phyloP scores from a whole-genome alignment of 2,888 invertebrate species.

The Tenthredo notha region DNA sequence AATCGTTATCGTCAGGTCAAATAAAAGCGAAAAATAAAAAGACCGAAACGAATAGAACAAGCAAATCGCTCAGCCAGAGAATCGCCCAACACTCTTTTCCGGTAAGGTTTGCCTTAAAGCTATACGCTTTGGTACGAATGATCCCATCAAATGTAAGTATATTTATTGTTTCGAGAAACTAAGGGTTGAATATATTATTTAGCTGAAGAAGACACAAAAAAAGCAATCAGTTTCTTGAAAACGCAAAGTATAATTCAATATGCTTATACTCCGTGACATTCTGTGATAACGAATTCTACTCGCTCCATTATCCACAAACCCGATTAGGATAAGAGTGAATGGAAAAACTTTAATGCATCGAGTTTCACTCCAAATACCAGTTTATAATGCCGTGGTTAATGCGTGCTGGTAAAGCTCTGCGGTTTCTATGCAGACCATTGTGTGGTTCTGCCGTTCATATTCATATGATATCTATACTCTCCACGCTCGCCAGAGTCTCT shows the following conservation, averaged over 20 bases:
- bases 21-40: background rate
- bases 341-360: constrained; percentile 72
- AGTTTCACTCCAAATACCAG: constrained; percentile 58
- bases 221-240: constrained; percentile 65
- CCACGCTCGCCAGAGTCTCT: no score
- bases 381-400: constrained; percentile 45
- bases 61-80: background rate
- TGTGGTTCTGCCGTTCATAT: background rate
- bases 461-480: background rate
- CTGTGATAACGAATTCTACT: constrained; percentile 77
- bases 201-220: constrained; percentile 62
- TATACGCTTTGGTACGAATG: background rate
- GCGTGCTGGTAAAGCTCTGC: constrained; percentile 13
- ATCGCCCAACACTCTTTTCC: background rate
- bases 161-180: background rate
- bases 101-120: background rate
- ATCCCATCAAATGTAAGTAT: background rate
- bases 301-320: constrained; percentile 65
- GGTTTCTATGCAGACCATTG: background rate
- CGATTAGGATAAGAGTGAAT: constrained; percentile 77
- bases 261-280: constrained; percentile 77
- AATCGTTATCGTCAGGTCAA: constrained; percentile 27
- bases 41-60: background rate
- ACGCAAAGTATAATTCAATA: constrained; percentile 76
- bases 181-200: constrained; percentile 60